Base-by-base conservation (phyloP, 2,888 invertebrate genomes). In the Beris morrisii region DNA sequence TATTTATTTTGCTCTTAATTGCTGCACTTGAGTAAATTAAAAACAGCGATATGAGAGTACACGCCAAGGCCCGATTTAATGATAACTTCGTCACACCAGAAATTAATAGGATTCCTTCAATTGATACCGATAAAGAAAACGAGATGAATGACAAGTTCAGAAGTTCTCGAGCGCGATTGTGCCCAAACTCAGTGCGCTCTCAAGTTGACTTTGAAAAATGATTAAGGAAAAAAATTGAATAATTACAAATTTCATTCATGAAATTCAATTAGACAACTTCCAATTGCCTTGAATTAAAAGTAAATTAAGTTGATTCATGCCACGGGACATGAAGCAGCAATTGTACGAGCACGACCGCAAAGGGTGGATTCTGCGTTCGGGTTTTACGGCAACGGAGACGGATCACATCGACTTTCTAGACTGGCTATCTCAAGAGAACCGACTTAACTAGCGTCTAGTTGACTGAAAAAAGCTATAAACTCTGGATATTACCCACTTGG, bases 201-300 rank as follows among this genome's bases (percentile, higher is more conserved):
- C 38, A 38, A 38, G 38, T 38, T 9, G 38, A 38, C 7, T 38
- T 38, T 38, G 38, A 38, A 38, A 38, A 38, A 5, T 7, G 38
- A 38, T 7, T 9, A 9, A 31, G 4, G 48, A 48, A 12, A 59
- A 22, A 13, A 32, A 32, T 46, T 31, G 56, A 56, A 55, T 46
- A 64, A 65, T 55, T 65, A 57, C 57, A 59, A 69, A 67, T 66
- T 69, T 69, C 66, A 69, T 69, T 69, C 69, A 69, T 46, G 66
- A 70, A 68, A 68, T 70, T 70, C 67, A 70, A 70, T 70, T 70
- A 70, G 58, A 68, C 64, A 53, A 63, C 56, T 50, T 56, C 58
- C 69, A 70, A 70, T 70, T 70, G 67, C 48, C 54, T 48, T 53
- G 56, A 68, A 70, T 70, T 70, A 70, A 22, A 22, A 70, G 57